Base-by-base conservation (phyloP, 2,113 vertebrate species). In the Chamaea fasciata region DNA sequence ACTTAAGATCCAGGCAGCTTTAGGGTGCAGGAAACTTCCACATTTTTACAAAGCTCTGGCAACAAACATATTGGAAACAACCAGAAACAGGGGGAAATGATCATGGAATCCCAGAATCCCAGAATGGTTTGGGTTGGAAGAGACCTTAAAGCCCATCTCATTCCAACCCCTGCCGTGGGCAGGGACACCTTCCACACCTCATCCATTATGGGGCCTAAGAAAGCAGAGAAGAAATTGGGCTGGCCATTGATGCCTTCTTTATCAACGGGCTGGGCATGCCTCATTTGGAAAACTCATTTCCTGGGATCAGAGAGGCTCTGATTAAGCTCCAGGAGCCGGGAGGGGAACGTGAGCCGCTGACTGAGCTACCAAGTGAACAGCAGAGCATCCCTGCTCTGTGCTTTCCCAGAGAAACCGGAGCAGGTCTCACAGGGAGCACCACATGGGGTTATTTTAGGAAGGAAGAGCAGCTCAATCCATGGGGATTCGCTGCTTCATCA, bases 241-340 rank as follows among this genome's bases (percentile, higher is more conserved):
- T 30, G 64, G 27, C 31, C 20, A 11, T 1, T 28, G 63, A 39
- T 60, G 44, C 31, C 41, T 52, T 13, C 70, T 67, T 76, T 56
- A 79, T 76, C 53, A 3, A 12, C 9, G 35, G 33, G 64, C 30
- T 1, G 7, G 68, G 33, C 69, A 67, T 2, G 15, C 20, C 37
- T 89, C 89, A 68, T 73, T 49, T 75, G 87, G 91, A 81, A 96
- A 95, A 56, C 47, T 95, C 41, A 87, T 84, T 91, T 93, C 70
- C 83, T 71, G 64, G 52, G 56, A 42, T 87, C 81, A 79, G 41
- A 93, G 68, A 52, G 50, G 31, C 41, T 83, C 89, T 71, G 67
- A 12, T 33, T 77, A 10, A 70, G 52, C 46, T 70, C 20, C 35
- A 68, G 59, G 57, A 73, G 46, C 62, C 56, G 55, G 35, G 67